Base-by-base conservation (phyloP, 2,888 invertebrate species). In the Pardosa pseudoannulata region DNA sequence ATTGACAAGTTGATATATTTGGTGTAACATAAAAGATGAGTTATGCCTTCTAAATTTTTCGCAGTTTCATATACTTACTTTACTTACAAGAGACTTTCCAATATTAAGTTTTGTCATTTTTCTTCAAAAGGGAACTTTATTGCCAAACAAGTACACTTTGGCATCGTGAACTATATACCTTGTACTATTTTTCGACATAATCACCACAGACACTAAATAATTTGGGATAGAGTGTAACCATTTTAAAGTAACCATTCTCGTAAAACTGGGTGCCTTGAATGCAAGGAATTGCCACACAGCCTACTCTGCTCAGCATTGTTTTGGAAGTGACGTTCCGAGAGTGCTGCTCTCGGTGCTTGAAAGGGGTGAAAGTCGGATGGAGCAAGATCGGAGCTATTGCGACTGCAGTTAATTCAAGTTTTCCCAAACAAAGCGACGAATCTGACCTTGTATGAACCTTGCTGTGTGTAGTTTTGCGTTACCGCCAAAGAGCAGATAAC, bases 321-420 rank as follows among this genome's bases (percentile, higher is more conserved):
- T 50, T 50, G 50, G 50, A 50, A 50, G 50, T 50, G 50, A 50
- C n/a, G 13, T 50, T 16, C 50, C 19, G n/a, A 50, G n/a, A 50
- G 50, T 11, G 50, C 19, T 13, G 50, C n/a, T 50, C 16, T 16
- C 50, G 16, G 16, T 50, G 19, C 50, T 9, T 3, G 50, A 50
- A 39, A 39, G 6, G 13, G 39, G 39, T 39, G 39, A 50, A 50
- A 16, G 6, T 16, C n/a, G 16, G 50, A 11, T 6, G 19, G n/a
- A 16, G 50, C 50, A 50, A 50, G 50, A 50, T 19, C 19, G n/a
- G 19, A 16, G 19, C 50, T 50, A 7, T 36, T 7, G 36, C 6
- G n/a, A n/a, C n/a, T n/a, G 6, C 36, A 36, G 36, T 5, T 7
- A 11, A 36, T 36, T 7, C 6, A 36, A 36, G 5, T 11, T 36